Evolutionary conservation across 1,140 invertebrate genomes (phyloP), one percentile per base, ranked within the genome.

Genomic region (Pissodes strobi): DNA sequence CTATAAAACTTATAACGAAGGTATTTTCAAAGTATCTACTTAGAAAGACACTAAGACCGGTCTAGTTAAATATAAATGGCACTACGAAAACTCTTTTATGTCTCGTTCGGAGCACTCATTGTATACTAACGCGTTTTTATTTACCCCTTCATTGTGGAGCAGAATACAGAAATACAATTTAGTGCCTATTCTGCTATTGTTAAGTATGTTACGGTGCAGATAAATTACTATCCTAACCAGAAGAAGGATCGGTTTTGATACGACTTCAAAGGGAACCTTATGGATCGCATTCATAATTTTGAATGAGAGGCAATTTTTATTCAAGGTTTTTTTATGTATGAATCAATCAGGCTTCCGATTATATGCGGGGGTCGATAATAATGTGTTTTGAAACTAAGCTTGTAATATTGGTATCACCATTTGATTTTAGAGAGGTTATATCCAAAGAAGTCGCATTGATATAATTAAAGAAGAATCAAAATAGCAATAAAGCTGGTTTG

Each of bases 71-170:
- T 27, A 9, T 27, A 27, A 27, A 27, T 9, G 25, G 9, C 25
- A 27, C 9, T 41, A 5, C n/a, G 17, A 41, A 41, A 41, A 41
- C n/a, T 15, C 38, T 17, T 13, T 41, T 17, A 2, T 41, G 3
- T 17, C 38, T 41, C 38, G 10, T 17, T 13, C 12, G 17, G n/a
- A 27, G n/a, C 25, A 8, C 13, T 23, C 19, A 49, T 49, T 49
- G 46, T 49, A 49, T 21, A 27, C 18, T 27, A 49, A 27, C 18
- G 0, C 15, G 46, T 49, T 49, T 49, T 49, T 49, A 49, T 49
- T 49, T 21, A 49, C 25, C 46, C 17, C 46, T 22, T 27, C 46
- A 49, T 49, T 49, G 46, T 49, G 12, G 3, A 23, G 18, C 25
- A 27, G 21, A 49, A 41, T 41, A 2, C 25, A 27, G 25, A 27